Evolutionary conservation across 1,140 invertebrate genomes (phyloP), one percentile per base, ranked within the genome.

Genomic region (Aplysia californica): DNA sequence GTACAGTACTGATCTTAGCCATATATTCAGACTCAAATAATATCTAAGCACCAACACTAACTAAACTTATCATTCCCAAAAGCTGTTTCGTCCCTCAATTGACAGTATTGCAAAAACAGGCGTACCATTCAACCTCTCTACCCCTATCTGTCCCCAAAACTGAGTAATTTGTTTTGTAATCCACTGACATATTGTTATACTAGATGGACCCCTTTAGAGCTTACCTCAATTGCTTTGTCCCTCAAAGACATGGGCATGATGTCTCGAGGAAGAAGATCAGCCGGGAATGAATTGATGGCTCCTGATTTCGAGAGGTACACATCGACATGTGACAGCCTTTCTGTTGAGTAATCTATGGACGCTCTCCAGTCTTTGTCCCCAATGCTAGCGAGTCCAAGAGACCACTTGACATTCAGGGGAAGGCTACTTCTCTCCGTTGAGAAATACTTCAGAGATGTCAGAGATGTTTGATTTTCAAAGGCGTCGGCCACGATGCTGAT

Each of bases 171-270:
- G n/a, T n/a, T n/a, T n/a, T n/a, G n/a, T n/a, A n/a, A n/a, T n/a
- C n/a, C n/a, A n/a, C n/a, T n/a, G n/a, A n/a, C n/a, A n/a, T n/a
- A n/a, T n/a, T n/a, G n/a, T n/a, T n/a, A n/a, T n/a, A n/a, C n/a
- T n/a, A n/a, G n/a, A n/a, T n/a, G n/a, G n/a, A n/a, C n/a, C n/a
- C n/a, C n/a, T n/a, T n/a, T n/a, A n/a, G 29, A 10, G 26, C 58
- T 10, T 41, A 72, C 50, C 69, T 72, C 69, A 29, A 72, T 5
- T 26, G 21, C 3, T 38, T 29, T 58, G 69, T 55, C 69, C 5
- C 31, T 31, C 44, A 72, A 29, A 1, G 6, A 31, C 15, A 3
- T 1, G 23, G 15, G 44, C 69, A 72, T 72, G 50, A 72, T 31
- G 55, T 72, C 69, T 1, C 69, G 44, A 15, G 69, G 69, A 18